Evolutionary conservation across 1,140 invertebrate species (phyloP).

Genomic region (Drosophila mayri): DNA sequence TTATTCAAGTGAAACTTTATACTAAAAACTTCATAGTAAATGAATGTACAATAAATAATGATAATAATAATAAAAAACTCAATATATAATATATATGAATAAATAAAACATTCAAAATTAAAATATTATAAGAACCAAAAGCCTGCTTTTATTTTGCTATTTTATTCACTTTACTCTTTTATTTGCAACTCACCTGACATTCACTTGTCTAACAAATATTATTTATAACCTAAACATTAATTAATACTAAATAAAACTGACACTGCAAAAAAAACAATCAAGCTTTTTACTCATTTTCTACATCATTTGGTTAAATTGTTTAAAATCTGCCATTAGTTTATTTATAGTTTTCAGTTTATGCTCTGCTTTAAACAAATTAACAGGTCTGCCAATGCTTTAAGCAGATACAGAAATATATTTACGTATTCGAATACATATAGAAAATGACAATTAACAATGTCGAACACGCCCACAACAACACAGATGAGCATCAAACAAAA

Average conservation of each 20-base stretch:
- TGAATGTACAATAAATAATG: too few species aligned
- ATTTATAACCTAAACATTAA: background rate
- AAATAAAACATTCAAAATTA: too few species aligned
- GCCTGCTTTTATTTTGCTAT: background rate
- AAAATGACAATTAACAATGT: slow-evolving; percentile 54
- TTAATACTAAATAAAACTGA: slow-evolving; percentile 13
- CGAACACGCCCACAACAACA: slow-evolving; percentile 47
- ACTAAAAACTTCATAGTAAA: too few species aligned
- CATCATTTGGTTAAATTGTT: slow-evolving; percentile 19
- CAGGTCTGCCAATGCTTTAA: slow-evolving; percentile 29
- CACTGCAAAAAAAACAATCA: slow-evolving; percentile 4
- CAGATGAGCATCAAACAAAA: background rate
- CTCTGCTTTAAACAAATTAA: slow-evolving; percentile 41
- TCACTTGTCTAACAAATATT: background rate
- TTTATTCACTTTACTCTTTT: background rate
- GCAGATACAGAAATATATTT: slow-evolving; percentile 12
- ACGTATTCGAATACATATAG: slow-evolving; percentile 18
- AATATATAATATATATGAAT: too few species aligned
- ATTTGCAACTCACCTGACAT: background rate
- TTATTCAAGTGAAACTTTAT: too few species aligned
- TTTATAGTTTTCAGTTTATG: slow-evolving; percentile 36
- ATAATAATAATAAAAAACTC: too few species aligned
- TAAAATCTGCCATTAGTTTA: slow-evolving; percentile 24
- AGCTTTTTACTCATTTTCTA: background rate
- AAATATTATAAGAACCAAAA: too few species aligned